Conservation (phyloP, 1,140 invertebrate genomes). For the Trissolcus basalis region DNA sequence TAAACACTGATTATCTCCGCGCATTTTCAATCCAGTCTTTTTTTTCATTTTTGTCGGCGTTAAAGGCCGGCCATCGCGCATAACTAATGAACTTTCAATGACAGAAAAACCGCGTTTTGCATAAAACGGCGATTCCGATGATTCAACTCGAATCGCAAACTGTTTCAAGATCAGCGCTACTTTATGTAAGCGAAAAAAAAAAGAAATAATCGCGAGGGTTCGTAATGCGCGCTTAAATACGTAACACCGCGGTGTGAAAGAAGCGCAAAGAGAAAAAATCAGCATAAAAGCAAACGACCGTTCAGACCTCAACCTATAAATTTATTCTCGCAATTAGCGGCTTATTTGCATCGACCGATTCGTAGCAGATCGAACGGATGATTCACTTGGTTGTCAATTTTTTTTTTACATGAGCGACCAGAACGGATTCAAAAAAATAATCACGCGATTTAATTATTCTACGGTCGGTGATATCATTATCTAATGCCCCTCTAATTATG, state of each 20-base stretch:
- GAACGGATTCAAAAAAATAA: not conserved
- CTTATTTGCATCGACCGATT: conserved; percentile 28
- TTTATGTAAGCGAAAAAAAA: no score
- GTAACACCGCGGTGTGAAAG: no score
- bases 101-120: conserved; percentile 4
- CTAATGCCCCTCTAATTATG: not conserved
- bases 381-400: not conserved
- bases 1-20: not conserved
- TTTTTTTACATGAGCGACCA: no score
- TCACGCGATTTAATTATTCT: not conserved
- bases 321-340: conserved; percentile 27
- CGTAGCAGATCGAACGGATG: not conserved
- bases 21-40: not conserved
- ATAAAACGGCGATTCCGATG: conserved; percentile 22
- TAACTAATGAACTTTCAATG: conserved; percentile 27
- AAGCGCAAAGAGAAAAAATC: no score
- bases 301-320: conserved; percentile 54
- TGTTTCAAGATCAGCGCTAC: conserved; percentile 34
- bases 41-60: no score
- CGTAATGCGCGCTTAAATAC: no score
- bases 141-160: conserved; percentile 28
- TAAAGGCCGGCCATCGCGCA: not conserved
- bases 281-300: no score
- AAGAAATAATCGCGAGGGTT: no score
- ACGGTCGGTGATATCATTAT: not conserved